Base-by-base conservation (phyloP, 2,888 invertebrate species). In the Chloroclystis v-ata region DNA sequence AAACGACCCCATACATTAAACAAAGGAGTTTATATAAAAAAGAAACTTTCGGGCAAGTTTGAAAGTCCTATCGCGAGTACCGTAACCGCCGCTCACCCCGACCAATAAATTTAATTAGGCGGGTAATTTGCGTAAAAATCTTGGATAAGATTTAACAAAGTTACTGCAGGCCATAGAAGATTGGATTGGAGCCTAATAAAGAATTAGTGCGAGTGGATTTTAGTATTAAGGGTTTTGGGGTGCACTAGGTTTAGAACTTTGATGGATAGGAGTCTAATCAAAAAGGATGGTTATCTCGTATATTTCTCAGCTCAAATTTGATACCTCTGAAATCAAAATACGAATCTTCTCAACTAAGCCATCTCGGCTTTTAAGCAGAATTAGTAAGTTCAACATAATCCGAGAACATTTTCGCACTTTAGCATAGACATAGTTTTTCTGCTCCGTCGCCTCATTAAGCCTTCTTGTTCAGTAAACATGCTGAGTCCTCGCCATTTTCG, bases 391-490 rank as follows among this genome's bases (percentile, higher is more conserved):
- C n/a, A n/a, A n/a, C n/a, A n/a, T n/a, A n/a, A n/a, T n/a, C n/a
- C n/a, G n/a, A n/a, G n/a, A n/a, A n/a, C n/a, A n/a, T n/a, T n/a
- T n/a, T n/a, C n/a, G n/a, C n/a, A n/a, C n/a, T n/a, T n/a, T n/a
- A n/a, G n/a, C n/a, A n/a, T 26, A 9, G 26, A 6, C 8, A 8
- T 26, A 8, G 26, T 8, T 3, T 6, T 26, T 6, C 8, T 6
- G 9, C 26, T 26, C 8, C 26, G 9, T 26, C 9, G 26, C 47
- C 52, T 54, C 57, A 54, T 57, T 54, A 54, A 32, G 50, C 43
- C 37, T 50, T 52, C 52, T 52, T 54, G 56, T 57, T 47, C 44
- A 39, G 48, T 52, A 54, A 54, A 50, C 49, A 54, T 48, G 52
- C 50, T 47, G 30, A 47, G 49, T 48, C 37, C 43, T 45, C 10